These are phyloP conservation scores for Nettapus auritus DNA, from an alignment of 2,113 vertebrate genomes.

Conservation along the genomic window DNA sequence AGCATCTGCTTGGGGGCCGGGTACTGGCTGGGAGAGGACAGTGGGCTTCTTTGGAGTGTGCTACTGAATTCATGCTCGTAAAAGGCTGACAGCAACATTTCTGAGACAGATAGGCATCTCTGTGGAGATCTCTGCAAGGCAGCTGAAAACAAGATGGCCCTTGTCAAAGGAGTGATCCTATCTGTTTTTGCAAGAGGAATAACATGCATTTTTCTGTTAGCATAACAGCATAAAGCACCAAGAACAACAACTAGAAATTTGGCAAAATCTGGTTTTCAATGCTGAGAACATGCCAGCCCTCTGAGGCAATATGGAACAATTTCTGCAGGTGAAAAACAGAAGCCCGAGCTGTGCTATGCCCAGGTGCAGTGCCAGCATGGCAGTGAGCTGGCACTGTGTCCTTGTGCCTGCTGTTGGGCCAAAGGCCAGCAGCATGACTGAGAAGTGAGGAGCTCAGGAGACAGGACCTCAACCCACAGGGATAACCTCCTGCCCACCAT, in stretches of 20 bases:
- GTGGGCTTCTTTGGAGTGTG: background rate
- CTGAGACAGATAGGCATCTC: background rate
- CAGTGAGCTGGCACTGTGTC: background rate
- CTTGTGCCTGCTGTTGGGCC: accelerated
- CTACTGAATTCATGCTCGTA: background rate
- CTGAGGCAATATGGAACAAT: background rate
- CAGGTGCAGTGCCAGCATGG: background rate
- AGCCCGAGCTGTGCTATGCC: accelerated
- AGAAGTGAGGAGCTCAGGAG: accelerated
- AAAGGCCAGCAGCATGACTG: no score
- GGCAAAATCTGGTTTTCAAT: background rate
- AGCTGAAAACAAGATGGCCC: background rate
- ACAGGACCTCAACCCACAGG: accelerated
- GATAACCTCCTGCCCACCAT: accelerated
- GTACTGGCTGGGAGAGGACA: background rate
- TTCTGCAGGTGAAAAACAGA: background rate
- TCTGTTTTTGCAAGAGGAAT: background rate
- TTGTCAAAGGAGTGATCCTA: background rate
- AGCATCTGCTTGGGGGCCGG: background rate
- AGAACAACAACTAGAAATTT: background rate
- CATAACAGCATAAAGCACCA: background rate
- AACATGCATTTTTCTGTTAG: background rate
- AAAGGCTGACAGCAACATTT: background rate
- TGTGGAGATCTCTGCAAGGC: accelerated
- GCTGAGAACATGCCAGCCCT: background rate